Evolutionary conservation across 2,797 vertebrate species (phyloP).

Genomic region (Xenentodon cancila): DNA sequence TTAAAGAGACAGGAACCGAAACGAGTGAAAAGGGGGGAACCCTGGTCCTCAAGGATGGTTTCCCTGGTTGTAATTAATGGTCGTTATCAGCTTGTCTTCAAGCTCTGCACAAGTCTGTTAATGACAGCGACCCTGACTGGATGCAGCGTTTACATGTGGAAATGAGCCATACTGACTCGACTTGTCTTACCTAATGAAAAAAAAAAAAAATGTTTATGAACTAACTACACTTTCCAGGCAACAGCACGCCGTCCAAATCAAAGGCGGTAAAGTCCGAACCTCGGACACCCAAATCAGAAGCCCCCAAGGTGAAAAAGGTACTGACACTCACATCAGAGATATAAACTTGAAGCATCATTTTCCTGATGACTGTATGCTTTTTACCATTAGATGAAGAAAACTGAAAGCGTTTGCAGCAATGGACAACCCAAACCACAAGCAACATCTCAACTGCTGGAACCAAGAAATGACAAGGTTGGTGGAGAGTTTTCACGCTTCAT

Average conservation of each 20-base stretch:
- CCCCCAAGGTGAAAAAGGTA: slow-evolving; percentile 79
- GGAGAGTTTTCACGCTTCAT: too few species aligned
- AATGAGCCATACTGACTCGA: too few species aligned
- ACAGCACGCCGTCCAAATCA: slow-evolving; percentile 60
- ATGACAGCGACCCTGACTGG: too few species aligned
- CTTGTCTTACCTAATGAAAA: too few species aligned
- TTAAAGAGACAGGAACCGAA: too few species aligned
- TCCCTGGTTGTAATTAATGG: too few species aligned
- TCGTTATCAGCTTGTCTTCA: too few species aligned
- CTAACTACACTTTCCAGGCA: slow-evolving; percentile 49
- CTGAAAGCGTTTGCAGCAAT: slow-evolving; percentile 74
- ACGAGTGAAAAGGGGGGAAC: too few species aligned
- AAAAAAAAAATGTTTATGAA: not conserved
- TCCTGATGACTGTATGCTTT: not conserved
- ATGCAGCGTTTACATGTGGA: too few species aligned
- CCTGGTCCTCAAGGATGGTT: too few species aligned
- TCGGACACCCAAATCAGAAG: slow-evolving; percentile 50
- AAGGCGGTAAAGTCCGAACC: slow-evolving; percentile 69
- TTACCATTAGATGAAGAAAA: slow-evolving; percentile 72
- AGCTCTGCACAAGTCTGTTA: too few species aligned
- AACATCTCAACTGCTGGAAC: slow-evolving; percentile 53
- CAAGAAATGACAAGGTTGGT: slow-evolving; percentile 75
- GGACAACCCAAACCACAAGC: slow-evolving; percentile 66
- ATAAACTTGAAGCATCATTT: too few species aligned
- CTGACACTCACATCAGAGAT: not conserved